A percentile compares a stretch with the other conserved stretches of the same genome.
Evolutionary conservation across 2,888 invertebrate species (phyloP).

Genomic region (Orthosia gothica): DNA sequence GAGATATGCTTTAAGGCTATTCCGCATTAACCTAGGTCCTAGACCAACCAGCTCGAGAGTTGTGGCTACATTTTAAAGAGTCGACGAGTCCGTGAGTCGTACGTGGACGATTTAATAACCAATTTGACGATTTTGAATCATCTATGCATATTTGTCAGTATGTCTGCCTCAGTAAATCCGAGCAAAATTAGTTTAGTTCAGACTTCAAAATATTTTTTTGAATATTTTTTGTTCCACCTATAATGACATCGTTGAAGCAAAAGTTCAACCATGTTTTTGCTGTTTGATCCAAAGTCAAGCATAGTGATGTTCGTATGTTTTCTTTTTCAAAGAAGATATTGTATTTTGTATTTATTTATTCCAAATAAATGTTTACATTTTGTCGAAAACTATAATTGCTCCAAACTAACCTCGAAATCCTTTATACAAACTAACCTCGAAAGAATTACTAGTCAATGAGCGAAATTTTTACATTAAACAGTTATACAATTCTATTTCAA

Average conservation of each 20-base stretch:
- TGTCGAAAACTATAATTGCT: too few relatives aligned
- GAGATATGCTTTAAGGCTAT: constrained; percentile 3
- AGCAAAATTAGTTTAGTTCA: not conserved
- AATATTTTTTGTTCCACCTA: not conserved
- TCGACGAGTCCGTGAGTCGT: too few relatives aligned
- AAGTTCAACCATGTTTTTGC: not conserved
- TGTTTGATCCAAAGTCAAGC: not conserved
- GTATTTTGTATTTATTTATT: too few relatives aligned
- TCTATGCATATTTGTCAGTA: not conserved
- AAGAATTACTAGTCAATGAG: too few relatives aligned
- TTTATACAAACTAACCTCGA: too few relatives aligned
- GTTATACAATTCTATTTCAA: too few relatives aligned
- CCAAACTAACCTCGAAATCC: too few relatives aligned
- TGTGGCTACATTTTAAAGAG: not conserved
- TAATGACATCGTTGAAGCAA: not conserved
- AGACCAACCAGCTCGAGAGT: constrained; percentile 6
- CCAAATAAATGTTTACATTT: too few relatives aligned
- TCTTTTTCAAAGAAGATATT: not conserved
- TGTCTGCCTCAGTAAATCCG: not conserved
- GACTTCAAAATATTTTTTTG: too few relatives aligned
- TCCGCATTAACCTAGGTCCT: not conserved
- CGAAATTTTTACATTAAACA: too few relatives aligned
- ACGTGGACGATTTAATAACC: not conserved
- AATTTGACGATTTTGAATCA: not conserved
- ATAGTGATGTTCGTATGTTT: constrained; percentile 3